phyloP scores from a whole-genome alignment of 2,113 vertebrate species.

The Antechinus flavipes region DNA sequence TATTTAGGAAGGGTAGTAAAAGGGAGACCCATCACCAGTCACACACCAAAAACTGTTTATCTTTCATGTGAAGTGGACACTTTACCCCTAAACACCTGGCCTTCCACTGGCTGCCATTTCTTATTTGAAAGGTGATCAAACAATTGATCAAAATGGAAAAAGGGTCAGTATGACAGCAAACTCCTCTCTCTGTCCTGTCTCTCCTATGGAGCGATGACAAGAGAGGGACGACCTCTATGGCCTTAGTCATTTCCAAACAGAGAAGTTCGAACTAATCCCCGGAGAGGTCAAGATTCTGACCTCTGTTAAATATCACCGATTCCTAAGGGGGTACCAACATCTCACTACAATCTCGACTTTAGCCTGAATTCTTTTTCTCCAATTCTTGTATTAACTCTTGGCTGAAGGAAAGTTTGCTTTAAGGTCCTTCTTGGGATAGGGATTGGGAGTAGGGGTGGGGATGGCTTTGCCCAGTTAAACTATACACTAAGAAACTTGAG shows the following conservation, averaged over 20 bases:
- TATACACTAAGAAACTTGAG: conserved; percentile 87
- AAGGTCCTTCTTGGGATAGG: conserved; percentile 51
- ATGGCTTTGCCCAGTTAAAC: conserved; percentile 78
- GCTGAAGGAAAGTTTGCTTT: conserved; percentile 49
- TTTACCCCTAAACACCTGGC: conserved; percentile 49
- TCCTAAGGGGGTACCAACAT: neutral
- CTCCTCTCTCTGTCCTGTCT: conserved; percentile 64
- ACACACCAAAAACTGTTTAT: conserved; percentile 68
- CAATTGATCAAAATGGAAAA: conserved; percentile 53
- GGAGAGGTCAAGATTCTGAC: conserved; percentile 66
- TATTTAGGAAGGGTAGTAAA: conserved; percentile 52
- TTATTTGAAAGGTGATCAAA: conserved; percentile 30
- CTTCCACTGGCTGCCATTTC: conserved; percentile 19
- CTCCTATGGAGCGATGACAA: conserved; percentile 74
- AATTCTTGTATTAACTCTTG: conserved; percentile 20
- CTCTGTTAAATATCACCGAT: conserved; percentile 65
- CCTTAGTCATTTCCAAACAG: conserved; percentile 53
- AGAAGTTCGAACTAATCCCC: conserved; percentile 65
- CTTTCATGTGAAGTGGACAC: conserved; percentile 22
- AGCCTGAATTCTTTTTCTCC: neutral
- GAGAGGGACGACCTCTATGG: neutral
- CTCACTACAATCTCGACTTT: conserved; percentile 53
- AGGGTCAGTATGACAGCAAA: conserved; percentile 54
- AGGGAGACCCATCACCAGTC: conserved; percentile 61
- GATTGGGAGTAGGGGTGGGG: conserved; percentile 12